A percentile compares a stretch with the other conserved stretches of the same genome.
These are phyloP conservation scores for Apamea crenata DNA, from an alignment of 2,888 invertebrate species.

Conservation along the genomic window DNA sequence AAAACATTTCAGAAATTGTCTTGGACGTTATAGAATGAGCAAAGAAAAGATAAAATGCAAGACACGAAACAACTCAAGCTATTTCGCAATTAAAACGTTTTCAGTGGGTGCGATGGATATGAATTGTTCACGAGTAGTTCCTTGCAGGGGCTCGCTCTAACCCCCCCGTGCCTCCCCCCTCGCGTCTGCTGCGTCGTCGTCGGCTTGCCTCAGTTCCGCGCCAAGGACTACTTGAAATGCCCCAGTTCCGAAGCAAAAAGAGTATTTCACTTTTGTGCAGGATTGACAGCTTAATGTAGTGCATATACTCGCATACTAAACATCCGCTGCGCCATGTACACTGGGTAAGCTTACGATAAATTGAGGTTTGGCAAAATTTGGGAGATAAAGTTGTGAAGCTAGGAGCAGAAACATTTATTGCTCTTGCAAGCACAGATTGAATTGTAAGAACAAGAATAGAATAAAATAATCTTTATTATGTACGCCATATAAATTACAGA, in stretches of 20 bases:
- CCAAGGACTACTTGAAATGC: slow-evolving; percentile 74
- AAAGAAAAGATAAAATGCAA: slow-evolving; percentile 56
- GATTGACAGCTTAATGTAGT: slow-evolving; percentile 63
- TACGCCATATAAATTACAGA: too few relatives aligned
- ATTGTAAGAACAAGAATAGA: not conserved
- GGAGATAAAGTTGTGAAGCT: not conserved
- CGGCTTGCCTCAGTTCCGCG: slow-evolving; percentile 58
- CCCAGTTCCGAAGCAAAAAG: slow-evolving; percentile 68
- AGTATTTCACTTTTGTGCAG: slow-evolving; percentile 62
- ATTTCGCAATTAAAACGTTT: slow-evolving; percentile 73
- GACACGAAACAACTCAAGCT: slow-evolving; percentile 63
- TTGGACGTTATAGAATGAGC: slow-evolving; percentile 15
- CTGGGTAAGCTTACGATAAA: not conserved
- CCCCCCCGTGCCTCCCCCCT: not conserved
- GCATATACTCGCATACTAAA: slow-evolving; percentile 21
- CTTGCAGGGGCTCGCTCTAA: slow-evolving; percentile 47
- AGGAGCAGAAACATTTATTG: not conserved
- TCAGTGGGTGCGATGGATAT: slow-evolving; percentile 68
- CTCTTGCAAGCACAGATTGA: not conserved
- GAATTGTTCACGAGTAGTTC: slow-evolving; percentile 72
- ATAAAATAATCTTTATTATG: too few relatives aligned
- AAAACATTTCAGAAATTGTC: slow-evolving; percentile 14
- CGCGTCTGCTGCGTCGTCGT: slow-evolving; percentile 40
- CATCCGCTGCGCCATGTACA: slow-evolving; percentile 21
- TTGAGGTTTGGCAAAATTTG: not conserved